A percentile compares a stretch with the other conserved stretches of the same genome.
Evolutionary conservation across 1,140 invertebrate genomes (phyloP).

Genomic region (Drepana arcuata): DNA sequence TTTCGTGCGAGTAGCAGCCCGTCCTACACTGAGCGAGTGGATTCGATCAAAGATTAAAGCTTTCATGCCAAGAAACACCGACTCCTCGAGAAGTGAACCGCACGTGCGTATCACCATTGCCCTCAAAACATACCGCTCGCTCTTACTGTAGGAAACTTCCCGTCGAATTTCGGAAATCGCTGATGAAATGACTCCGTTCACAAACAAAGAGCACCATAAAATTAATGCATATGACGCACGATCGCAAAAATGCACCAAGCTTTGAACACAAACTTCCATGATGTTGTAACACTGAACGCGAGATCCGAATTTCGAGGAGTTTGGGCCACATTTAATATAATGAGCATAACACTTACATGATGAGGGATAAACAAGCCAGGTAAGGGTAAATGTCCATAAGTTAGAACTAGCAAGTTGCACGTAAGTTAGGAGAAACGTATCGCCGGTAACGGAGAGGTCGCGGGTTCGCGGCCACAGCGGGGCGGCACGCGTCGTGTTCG

Average conservation of each 20-base stretch:
- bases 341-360: conserved; percentile 68
- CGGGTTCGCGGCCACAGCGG: conserved; percentile 63
- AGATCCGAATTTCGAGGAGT: conserved; percentile 62
- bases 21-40: conserved; percentile 26
- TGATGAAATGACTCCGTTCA: conserved; percentile 28
- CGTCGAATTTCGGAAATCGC: conserved; percentile 65
- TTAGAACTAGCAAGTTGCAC: conserved; percentile 67
- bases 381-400: conserved; percentile 62
- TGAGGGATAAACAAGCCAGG: conserved; percentile 66
- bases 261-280: conserved; percentile 65
- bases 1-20: conserved; percentile 26
- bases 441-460: conserved; percentile 66
- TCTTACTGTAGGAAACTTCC: conserved; percentile 35
- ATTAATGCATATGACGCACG: conserved; percentile 14
- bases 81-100: conserved; percentile 21
- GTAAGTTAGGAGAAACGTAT: conserved; percentile 61
- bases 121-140: conserved; percentile 34
- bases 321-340: conserved; percentile 49
- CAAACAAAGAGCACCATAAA: conserved; percentile 32
- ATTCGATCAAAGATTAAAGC: conserved; percentile 44
- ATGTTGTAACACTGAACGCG: conserved; percentile 48
- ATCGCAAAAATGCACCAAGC: conserved; percentile 36
- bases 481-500: conserved; percentile 67
- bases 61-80: conserved; percentile 39
- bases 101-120: conserved; percentile 21